Base-by-base conservation (phyloP, 2,113 vertebrate genomes). In the Canis aureus region DNA sequence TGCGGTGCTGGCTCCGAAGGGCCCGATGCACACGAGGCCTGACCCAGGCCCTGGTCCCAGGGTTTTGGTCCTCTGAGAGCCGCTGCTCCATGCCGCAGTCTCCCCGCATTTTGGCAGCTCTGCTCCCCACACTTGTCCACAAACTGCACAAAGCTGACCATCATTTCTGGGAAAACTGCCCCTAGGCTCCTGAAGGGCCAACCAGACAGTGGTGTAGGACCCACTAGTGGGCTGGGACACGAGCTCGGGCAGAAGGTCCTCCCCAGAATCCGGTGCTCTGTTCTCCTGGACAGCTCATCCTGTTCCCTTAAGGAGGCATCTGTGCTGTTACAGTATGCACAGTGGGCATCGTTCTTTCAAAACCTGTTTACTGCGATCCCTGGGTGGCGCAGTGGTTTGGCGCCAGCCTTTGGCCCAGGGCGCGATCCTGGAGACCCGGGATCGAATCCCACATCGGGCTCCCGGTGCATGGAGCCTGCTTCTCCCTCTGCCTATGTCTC, bases 271-370 rank as follows among this genome's bases (percentile, higher is more conserved):
- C 1, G 7, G 51, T 1, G 12, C 35, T 5, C 79, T 66, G 20
- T 16, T 38, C 62, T n/a, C 20, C 38, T 6, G 0, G 11, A 43
- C 69, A 35, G 49, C 62, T 49, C 20, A 27, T 4, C 79, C 25
- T 27, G 6, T 15, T 15, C 25, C 88, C 38, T 22, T 5, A 16
- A 9, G 59, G 3, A 2, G 51, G 62, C 27, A 0, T 9, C 43
- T 11, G 25, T 23, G 51, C 5, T 29, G 10, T 2, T 20, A 12
- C 78, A 6, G 3, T 5, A 19, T 0, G 8, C 5, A 2, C 8
- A 0, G 11, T 6, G 79, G 43, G 27, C 25, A 2, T 3, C 11
- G 22, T 16, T 17, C 25, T 62, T 53, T 13, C 13, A 15, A 38
- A 38, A 7, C 22, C 23, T 13, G 57, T 11, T n/a, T 11, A 23